Percentiles rank a stretch among this genome's conserved stretches.
phyloP scores from a whole-genome alignment of 2,888 invertebrate species.

The Eupithecia abbreviata region DNA sequence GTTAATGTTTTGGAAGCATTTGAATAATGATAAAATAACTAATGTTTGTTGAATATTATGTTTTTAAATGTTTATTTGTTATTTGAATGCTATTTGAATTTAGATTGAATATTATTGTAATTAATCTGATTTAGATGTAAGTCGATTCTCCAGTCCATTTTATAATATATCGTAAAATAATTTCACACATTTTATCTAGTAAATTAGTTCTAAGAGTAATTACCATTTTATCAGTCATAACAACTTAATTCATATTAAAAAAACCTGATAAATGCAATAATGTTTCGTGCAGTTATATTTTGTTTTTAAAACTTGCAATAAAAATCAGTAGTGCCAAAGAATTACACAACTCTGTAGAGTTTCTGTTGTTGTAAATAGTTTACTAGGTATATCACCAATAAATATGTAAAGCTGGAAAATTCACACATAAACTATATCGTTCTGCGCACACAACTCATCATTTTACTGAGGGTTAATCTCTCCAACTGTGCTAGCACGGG shows the following conservation, averaged over 20 bases:
- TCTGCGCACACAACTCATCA: too few species aligned
- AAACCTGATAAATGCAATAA: not conserved
- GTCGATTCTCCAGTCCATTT: not conserved
- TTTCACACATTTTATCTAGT: not conserved
- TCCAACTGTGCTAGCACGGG: too few species aligned
- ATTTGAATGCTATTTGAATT: slow-evolving; percentile 39
- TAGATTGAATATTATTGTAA: not conserved
- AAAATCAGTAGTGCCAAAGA: not conserved
- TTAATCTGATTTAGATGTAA: not conserved
- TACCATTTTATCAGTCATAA: not conserved
- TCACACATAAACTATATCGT: not conserved
- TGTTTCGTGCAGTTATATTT: not conserved
- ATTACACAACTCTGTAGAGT: not conserved
- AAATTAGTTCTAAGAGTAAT: not conserved
- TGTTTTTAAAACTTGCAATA: not conserved
- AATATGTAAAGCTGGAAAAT: not conserved
- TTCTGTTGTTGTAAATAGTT: not conserved
- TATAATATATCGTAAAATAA: not conserved
- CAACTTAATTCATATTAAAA: not conserved
- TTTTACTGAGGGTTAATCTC: too few species aligned
- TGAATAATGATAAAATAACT: not conserved
- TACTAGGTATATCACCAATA: not conserved
- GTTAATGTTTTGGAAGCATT: not conserved
- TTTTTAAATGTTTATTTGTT: slow-evolving; percentile 43
- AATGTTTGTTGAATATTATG: not conserved